These are phyloP conservation scores for Siniperca knerii DNA, from an alignment of 2,113 vertebrate species.

Conservation along the genomic window DNA sequence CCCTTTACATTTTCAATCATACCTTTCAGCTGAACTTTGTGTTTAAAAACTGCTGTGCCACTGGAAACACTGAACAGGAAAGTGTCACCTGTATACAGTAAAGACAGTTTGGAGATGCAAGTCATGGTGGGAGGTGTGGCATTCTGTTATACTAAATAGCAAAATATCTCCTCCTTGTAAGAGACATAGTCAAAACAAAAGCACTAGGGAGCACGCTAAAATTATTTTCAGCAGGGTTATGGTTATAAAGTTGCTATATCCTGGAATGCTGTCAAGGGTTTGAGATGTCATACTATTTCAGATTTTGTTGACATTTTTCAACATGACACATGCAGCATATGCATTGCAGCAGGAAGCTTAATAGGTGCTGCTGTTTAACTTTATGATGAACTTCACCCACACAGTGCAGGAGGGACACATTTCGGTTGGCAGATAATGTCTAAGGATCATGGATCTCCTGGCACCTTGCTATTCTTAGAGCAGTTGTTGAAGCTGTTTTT, in stretches of 20 bases:
- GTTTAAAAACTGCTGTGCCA: not conserved
- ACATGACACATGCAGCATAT: not conserved
- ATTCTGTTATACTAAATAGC: not conserved
- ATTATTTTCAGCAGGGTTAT: not conserved
- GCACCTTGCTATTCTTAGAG: constrained; percentile 25
- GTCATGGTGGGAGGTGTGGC: not conserved
- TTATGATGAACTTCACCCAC: constrained; percentile 9
- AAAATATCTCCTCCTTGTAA: not conserved
- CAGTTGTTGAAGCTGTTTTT: not conserved
- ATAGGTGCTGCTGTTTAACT: not conserved
- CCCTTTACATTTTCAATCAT: not conserved
- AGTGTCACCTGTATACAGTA: not conserved
- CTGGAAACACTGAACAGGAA: not conserved
- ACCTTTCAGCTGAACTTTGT: not conserved
- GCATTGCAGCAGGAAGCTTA: not conserved
- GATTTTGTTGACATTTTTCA: not conserved
- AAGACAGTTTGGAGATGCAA: not conserved
- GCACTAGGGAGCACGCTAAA: not conserved
- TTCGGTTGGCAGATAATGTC: not conserved
- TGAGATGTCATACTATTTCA: not conserved
- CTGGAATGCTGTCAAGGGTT: not conserved
- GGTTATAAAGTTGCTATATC: not conserved
- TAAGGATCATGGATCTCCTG: not conserved
- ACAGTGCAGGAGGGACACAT: not conserved
- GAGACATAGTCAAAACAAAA: not conserved